Evolutionary conservation across 2,113 vertebrate species (phyloP).

Genomic region (Phoxinus phoxinus): DNA sequence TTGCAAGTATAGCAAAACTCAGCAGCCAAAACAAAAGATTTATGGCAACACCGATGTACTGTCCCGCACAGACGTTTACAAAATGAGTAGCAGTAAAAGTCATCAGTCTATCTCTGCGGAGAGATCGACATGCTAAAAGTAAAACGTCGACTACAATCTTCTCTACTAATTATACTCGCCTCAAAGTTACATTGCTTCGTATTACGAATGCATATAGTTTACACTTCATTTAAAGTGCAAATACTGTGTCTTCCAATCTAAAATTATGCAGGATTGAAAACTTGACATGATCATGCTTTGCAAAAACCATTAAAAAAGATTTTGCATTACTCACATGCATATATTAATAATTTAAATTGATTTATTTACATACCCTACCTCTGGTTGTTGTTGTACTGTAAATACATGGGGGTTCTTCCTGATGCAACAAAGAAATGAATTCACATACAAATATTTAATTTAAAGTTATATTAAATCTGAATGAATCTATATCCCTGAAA

Average conservation of each 20-base stretch:
- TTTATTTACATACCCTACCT: constrained; percentile 25
- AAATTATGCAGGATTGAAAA: constrained; percentile 17
- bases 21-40: constrained; percentile 11
- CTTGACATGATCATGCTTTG: not conserved
- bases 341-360: not conserved
- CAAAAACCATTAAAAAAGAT: not conserved
- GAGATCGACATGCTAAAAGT: not conserved
- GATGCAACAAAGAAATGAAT: not conserved
- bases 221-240: constrained; percentile 11
- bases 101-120: not conserved
- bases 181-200: not conserved
- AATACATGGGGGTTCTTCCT: not conserved
- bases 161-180: not conserved
- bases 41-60: not conserved
- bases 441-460: constrained; percentile 17
- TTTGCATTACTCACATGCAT: not conserved
- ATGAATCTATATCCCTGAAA: constrained; percentile 20
- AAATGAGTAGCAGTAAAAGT: not conserved
- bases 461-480: not conserved
- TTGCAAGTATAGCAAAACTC: constrained; percentile 12
- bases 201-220: constrained; percentile 14
- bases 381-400: not conserved
- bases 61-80: constrained; percentile 6
- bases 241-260: constrained; percentile 19
- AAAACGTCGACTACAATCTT: not conserved